Evolutionary conservation across 2,113 vertebrate species (phyloP).

Genomic region (Haemorhous mexicanus): DNA sequence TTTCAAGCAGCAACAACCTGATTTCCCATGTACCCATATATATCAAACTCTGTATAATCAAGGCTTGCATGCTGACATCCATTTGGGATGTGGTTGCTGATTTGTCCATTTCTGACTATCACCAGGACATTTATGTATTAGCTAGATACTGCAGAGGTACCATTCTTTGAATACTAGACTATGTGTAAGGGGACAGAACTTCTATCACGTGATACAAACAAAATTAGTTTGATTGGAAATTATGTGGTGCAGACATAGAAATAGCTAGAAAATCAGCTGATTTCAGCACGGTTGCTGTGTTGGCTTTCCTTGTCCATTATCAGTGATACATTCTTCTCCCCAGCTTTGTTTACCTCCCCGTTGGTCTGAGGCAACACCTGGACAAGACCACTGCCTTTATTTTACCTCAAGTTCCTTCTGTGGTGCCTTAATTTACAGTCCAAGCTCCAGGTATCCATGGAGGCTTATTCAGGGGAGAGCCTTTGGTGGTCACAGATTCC

Average conservation of each 20-base stretch:
- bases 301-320: neutral
- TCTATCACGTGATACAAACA: neutral
- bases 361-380: neutral
- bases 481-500: neutral
- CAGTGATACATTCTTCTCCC: neutral
- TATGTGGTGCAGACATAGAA: neutral
- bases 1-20: neutral
- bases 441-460: neutral
- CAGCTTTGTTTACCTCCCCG: neutral
- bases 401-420: neutral
- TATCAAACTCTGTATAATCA: neutral
- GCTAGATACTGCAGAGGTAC: neutral
- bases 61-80: neutral
- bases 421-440: neutral
- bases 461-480: neutral
- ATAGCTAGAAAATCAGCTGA: neutral
- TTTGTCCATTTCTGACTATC: neutral
- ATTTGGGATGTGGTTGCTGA: neutral
- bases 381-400: neutral
- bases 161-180: neutral
- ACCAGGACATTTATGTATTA: neutral
- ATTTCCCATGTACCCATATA: neutral
- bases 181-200: neutral
- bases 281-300: neutral
- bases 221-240: neutral